Conservation (phyloP, 2,113 vertebrate genomes). For the Mormoops blainvillei region DNA sequence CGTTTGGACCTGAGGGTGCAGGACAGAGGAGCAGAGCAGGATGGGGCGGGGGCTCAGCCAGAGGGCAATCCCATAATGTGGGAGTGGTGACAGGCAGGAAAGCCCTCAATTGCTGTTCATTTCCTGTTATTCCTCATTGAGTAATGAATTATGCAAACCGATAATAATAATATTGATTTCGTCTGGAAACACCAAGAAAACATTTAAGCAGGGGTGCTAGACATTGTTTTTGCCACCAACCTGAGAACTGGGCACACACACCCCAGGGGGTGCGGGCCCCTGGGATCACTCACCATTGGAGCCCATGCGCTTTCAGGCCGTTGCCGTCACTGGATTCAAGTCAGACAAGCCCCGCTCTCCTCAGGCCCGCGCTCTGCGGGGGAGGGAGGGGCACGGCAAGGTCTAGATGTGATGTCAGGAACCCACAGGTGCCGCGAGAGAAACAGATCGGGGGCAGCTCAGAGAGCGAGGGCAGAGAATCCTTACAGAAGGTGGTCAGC, state of each 20-base stretch:
- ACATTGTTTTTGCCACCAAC: neutral
- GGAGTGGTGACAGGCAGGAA: neutral
- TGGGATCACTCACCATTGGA: too few relatives aligned
- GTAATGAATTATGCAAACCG: neutral
- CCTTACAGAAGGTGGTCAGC: too few relatives aligned
- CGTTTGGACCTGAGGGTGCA: neutral
- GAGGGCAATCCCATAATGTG: neutral
- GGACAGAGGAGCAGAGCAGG: neutral
- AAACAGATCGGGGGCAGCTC: neutral
- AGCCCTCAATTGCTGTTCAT: neutral
- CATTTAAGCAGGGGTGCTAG: neutral
- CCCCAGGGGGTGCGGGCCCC: neutral
- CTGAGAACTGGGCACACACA: neutral
- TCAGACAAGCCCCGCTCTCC: neutral
- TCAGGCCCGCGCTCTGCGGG: fast-evolving
- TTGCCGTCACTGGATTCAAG: neutral
- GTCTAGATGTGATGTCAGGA: neutral
- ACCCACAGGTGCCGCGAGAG: neutral
- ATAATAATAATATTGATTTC: neutral
- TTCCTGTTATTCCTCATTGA: neutral
- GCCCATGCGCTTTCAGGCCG: too few relatives aligned
- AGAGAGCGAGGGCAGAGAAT: too few relatives aligned
- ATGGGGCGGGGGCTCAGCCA: neutral
- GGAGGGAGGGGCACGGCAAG: neutral
- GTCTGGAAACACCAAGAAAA: neutral